Conservation (phyloP, 2,888 invertebrate species). For the Mesochorus sp. region DNA sequence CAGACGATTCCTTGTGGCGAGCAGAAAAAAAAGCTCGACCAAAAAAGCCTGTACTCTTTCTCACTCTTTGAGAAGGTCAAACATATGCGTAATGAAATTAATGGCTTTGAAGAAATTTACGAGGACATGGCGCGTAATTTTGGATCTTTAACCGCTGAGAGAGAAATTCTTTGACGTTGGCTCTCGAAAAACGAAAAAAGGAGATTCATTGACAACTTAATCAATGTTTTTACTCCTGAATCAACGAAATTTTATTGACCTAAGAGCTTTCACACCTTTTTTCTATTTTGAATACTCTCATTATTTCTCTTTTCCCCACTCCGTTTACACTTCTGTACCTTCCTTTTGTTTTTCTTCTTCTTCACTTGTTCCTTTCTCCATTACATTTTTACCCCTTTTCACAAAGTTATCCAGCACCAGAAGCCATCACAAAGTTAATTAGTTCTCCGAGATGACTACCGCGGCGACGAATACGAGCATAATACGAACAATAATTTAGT, state of each 20-base stretch:
- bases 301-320: constrained; percentile 2
- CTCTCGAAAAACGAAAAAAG: no score
- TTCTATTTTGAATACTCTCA: neutral
- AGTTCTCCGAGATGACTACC: constrained; percentile 55
- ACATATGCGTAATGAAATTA: neutral
- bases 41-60: neutral
- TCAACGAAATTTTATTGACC: no score
- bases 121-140: no score
- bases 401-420: constrained; percentile 53
- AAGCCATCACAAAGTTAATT: constrained; percentile 57
- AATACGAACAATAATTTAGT: constrained; percentile 58
- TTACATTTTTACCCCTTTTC: constrained; percentile 37
- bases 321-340: constrained; percentile 22
- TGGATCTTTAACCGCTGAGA: no score
- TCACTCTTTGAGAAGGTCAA: neutral
- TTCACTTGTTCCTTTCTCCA: constrained; percentile 31
- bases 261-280: no score
- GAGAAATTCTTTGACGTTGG: no score
- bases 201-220: no score
- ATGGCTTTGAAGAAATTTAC: no score
- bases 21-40: neutral
- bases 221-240: no score
- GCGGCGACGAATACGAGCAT: constrained; percentile 39
- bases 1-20: constrained; percentile 41
- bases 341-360: constrained; percentile 9